Conservation (phyloP, 2,797 vertebrate species). For the Sternarchorhynchus goeldii region DNA sequence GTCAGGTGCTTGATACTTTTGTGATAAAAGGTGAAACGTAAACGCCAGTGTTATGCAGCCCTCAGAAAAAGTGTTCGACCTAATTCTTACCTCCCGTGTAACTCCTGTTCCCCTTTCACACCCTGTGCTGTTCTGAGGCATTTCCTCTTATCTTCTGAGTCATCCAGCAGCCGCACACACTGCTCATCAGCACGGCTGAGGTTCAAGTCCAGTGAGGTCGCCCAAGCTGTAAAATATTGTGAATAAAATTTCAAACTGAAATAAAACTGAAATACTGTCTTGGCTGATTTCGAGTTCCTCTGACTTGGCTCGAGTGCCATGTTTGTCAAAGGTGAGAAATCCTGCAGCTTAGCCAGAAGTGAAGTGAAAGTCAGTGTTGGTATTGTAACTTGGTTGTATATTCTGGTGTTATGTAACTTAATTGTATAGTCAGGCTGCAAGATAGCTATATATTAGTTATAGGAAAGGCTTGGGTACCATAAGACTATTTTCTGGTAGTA, state of each 20-base stretch:
- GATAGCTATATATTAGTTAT: no score
- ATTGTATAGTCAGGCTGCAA: no score
- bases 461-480: no score
- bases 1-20: slow-evolving; percentile 54
- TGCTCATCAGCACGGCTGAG: slow-evolving; percentile 39
- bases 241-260: slow-evolving; percentile 73
- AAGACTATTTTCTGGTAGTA: no score
- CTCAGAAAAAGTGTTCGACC: slow-evolving; percentile 54
- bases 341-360: no score
- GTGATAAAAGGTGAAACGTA: slow-evolving; percentile 27
- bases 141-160: slow-evolving; percentile 29
- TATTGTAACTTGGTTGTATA: no score
- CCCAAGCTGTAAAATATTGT: slow-evolving; percentile 72
- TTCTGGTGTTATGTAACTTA: no score
- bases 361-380: no score
- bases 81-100: slow-evolving; percentile 36
- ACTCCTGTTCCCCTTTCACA: slow-evolving; percentile 13
- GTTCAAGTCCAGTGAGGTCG: slow-evolving; percentile 51
- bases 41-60: slow-evolving; percentile 55
- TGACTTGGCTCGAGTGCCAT: no score
- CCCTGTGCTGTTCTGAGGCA: slow-evolving; percentile 22
- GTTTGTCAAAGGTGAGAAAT: no score
- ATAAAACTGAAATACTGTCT: slow-evolving; percentile 56
- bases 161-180: slow-evolving; percentile 6
- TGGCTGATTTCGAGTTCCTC: slow-evolving; percentile 7